A percentile compares a stretch with the other conserved stretches of the same genome.
These are phyloP conservation scores for Aphidius colemani DNA, from an alignment of 2,888 invertebrate species.

Conservation along the genomic window DNA sequence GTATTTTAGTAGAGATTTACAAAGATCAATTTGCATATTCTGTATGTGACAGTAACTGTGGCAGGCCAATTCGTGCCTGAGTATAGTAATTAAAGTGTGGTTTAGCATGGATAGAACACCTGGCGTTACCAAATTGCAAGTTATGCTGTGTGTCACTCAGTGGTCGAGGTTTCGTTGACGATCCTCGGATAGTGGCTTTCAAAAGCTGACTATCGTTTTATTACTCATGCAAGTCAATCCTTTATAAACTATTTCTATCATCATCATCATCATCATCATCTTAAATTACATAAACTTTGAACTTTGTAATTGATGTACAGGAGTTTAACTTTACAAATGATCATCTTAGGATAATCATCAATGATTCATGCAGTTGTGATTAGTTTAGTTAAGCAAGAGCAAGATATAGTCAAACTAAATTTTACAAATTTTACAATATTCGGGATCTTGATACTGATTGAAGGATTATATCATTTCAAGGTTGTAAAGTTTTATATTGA, in stretches of 20 bases:
- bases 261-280: neutral
- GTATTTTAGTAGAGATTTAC: slow-evolving; percentile 33
- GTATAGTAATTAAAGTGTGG: slow-evolving; percentile 56
- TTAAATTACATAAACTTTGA: neutral
- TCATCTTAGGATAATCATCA: neutral
- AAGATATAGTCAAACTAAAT: no score
- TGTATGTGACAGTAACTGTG: slow-evolving; percentile 53
- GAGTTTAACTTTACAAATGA: neutral
- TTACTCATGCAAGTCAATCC: neutral
- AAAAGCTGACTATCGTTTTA: no score
- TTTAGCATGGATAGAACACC: slow-evolving; percentile 54
- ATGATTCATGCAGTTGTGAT: slow-evolving; percentile 1
- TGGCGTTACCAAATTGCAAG: slow-evolving; percentile 55
- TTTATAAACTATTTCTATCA: neutral
- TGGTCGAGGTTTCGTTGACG: slow-evolving; percentile 29
- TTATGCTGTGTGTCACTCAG: slow-evolving; percentile 53
- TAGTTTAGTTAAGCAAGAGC: neutral
- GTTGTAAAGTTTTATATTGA: no score
- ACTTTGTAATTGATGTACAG: slow-evolving; percentile 3
- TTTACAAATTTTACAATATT: no score
- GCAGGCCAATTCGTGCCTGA: slow-evolving; percentile 52
- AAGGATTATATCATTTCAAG: no score
- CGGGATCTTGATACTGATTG: no score
- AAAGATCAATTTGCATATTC: slow-evolving; percentile 53
- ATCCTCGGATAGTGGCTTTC: slow-evolving; percentile 16